Conservation (phyloP, 2,888 invertebrate genomes). For the Cheilosia soror region DNA sequence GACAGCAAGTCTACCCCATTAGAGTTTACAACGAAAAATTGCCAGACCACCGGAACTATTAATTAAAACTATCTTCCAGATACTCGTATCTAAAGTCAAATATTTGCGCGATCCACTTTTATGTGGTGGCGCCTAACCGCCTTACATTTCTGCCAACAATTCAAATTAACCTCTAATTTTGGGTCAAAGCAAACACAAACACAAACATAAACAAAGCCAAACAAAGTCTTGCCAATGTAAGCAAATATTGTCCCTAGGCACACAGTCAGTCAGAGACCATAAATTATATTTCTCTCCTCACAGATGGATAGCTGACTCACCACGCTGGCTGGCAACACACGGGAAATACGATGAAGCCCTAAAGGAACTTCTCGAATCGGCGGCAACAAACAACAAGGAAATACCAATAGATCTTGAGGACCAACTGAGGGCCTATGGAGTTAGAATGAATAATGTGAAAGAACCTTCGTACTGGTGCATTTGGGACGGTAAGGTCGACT, state of each 20-base stretch:
- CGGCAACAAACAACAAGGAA: conserved; percentile 81
- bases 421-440: conserved; percentile 79
- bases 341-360: conserved; percentile 81
- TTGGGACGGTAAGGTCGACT: conserved; percentile 81
- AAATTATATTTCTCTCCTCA: too few relatives aligned
- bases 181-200: conserved; percentile 1
- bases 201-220: background rate
- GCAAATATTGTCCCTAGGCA: conserved; percentile 22
- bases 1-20: conserved; percentile 3
- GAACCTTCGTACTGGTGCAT: conserved; percentile 80
- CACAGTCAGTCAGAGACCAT: conserved; percentile 11
- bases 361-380: conserved; percentile 81
- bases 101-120: conserved; percentile 3
- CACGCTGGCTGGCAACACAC: conserved; percentile 82
- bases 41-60: background rate
- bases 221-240: background rate
- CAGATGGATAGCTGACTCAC: conserved; percentile 83
- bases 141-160: background rate
- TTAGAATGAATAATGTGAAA: conserved; percentile 68
- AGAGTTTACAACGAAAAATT: background rate
- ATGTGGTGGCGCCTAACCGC: conserved; percentile 12
- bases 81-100: background rate
- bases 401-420: conserved; percentile 82
- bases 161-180: conserved; percentile 14
- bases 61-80: background rate